These are phyloP conservation scores for Polylopha cassiicola DNA, from an alignment of 2,888 invertebrate genomes.

Conservation along the genomic window DNA sequence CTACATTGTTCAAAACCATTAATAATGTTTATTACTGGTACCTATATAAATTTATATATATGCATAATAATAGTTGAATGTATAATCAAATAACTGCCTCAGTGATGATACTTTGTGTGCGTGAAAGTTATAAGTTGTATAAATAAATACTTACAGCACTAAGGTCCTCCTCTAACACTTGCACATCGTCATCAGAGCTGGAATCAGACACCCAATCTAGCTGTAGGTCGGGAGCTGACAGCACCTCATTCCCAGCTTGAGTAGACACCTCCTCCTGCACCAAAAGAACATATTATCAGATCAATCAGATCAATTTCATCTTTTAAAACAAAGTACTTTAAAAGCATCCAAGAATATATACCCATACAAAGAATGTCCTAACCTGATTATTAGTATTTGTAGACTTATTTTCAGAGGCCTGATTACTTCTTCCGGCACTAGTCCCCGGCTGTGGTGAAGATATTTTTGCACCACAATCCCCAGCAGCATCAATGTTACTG, in stretches of 20 bases:
- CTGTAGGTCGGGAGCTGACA: conserved; percentile 85
- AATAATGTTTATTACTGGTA: no score
- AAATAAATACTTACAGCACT: conserved; percentile 35
- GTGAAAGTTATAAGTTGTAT: background rate
- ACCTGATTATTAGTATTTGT: conserved; percentile 36
- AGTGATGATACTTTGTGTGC: no score
- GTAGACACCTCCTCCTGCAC: conserved; percentile 37
- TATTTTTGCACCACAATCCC: conserved; percentile 41
- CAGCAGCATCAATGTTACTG: conserved; percentile 40
- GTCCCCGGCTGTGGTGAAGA: conserved; percentile 62
- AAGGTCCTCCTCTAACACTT: conserved; percentile 58
- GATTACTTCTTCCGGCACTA: conserved; percentile 42
- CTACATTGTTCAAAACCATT: no score
- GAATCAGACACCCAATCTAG: conserved; percentile 83
- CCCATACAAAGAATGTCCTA: conserved; percentile 17
- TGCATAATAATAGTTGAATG: no score
- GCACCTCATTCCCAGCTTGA: conserved; percentile 46
- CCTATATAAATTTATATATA: no score
- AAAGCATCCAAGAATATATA: no score
- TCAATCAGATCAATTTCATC: conserved; percentile 7
- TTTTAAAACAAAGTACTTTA: conserved; percentile 8
- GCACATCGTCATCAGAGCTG: conserved; percentile 81
- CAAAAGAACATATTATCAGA: conserved; percentile 6
- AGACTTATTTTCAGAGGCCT: conserved; percentile 29
- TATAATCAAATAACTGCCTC: no score